Evolutionary conservation across 2,797 vertebrate genomes (phyloP).

Genomic region (Gobionotothen gibberifrons): DNA sequence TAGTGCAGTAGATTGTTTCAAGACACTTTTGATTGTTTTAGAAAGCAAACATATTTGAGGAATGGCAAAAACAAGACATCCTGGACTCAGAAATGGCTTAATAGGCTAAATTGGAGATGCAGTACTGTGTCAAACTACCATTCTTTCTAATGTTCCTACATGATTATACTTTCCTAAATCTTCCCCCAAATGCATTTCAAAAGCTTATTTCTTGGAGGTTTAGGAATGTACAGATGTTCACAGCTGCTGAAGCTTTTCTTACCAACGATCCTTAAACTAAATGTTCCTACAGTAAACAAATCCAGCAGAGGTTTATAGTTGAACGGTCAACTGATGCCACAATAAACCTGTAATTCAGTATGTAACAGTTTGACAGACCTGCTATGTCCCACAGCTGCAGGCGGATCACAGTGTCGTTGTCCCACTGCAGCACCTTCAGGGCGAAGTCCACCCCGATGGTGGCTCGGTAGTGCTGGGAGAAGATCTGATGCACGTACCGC

Average conservation of each 20-base stretch:
- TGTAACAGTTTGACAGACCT: constrained; percentile 66
- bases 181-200: neutral
- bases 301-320: neutral
- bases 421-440: constrained; percentile 86
- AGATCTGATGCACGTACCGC: constrained; percentile 87
- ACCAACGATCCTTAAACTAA: neutral
- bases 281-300: neutral
- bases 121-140: neutral
- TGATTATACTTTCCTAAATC: neutral
- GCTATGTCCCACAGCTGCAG: constrained; percentile 89
- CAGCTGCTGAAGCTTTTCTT: constrained; percentile 16
- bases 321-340: constrained; percentile 15
- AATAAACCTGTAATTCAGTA: neutral
- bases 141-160: neutral
- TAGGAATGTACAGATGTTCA: neutral
- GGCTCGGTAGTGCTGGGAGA: constrained; percentile 87
- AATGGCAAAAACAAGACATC: neutral
- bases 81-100: neutral
- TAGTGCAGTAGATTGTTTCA: neutral
- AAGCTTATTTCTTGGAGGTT: constrained; percentile 4
- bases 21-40: neutral
- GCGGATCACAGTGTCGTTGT: constrained; percentile 80
- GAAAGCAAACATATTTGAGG: neutral
- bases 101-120: neutral
- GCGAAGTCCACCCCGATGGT: constrained; percentile 89